Base-by-base conservation (phyloP, 2,113 vertebrate genomes). In the Campylorhamphus procurvoides region DNA sequence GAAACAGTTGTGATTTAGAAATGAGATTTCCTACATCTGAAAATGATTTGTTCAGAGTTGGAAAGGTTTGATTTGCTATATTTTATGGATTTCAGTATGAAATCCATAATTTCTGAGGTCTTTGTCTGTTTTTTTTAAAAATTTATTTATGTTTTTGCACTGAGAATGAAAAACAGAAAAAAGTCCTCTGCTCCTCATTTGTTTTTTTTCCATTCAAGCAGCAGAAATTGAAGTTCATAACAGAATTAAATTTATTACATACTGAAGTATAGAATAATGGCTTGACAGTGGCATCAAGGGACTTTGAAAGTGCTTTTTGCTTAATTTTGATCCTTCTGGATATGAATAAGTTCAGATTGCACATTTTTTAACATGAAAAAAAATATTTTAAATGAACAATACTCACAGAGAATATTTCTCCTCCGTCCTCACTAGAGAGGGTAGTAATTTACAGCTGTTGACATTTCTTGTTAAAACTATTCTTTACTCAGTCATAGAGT, bases 11-110 rank as follows among this genome's bases (percentile, higher is more conserved):
- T 62, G 24, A 16, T 75, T 87, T 89, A 91, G 50, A 90, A 95
- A 73, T 14, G 20, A 85, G n/a, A 66, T 76, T 87, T 95, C 10
- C n/a, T 81, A 40, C 40, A 28, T 55, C 63, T 91, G 24, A 55
- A 84, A 91, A 72, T 31, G 0, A 84, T 91, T 89, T 88, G 46
- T 66, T 64, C 44, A 79, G 46, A 72, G 35, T 20, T 87, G 24
- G 19, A 86, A 89, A 89, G 24, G 67, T 69, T 79, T 62, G 33
- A 44, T 92, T 94, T 88, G 22, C 24, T 7, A 13, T 82, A 68
- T 68, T 85, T 93, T 89, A 50, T 82, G 69, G n/a, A 55, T 96
- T 93, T 90, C 71, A 88, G 49, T 58, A 62, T 67, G 24, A 73
- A 96, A 56, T 62, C 42, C 46, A 69, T 85, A 55, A 73, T 85